phyloP scores from a whole-genome alignment of 2,888 invertebrate species.

The Cheilosia soror region DNA sequence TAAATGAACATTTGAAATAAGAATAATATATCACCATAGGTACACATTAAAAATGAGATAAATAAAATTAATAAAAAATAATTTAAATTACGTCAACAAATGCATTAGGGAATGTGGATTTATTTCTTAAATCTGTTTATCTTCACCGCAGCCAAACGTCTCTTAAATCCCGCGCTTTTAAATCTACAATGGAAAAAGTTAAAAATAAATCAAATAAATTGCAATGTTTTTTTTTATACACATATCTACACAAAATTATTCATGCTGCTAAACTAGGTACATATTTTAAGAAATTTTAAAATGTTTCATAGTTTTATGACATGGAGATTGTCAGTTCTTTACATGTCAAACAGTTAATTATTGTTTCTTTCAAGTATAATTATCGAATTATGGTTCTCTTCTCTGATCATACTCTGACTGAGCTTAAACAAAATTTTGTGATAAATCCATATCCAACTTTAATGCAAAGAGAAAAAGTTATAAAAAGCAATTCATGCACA shows the following conservation, averaged over 20 bases:
- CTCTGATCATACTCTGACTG: no score
- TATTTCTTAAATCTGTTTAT: conserved; percentile 11
- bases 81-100: conserved; percentile 35
- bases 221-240: not conserved
- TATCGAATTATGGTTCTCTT: no score
- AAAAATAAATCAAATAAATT: not conserved
- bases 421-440: no score
- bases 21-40: conserved; percentile 33
- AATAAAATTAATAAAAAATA: no score
- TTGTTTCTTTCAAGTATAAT: no score
- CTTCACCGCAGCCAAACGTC: conserved; percentile 65
- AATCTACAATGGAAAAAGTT: conserved; percentile 22
- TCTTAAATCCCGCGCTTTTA: conserved; percentile 55
- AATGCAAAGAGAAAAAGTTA: no score
- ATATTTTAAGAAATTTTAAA: not conserved
- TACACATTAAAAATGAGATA: conserved; percentile 37
- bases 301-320: not conserved
- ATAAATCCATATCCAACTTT: no score
- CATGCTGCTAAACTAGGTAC: no score
- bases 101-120: conserved; percentile 61
- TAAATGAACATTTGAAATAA: conserved; percentile 16
- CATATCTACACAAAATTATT: not conserved
- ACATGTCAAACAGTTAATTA: no score
- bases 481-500: no score
- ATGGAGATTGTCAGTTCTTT: no score